phyloP scores from a whole-genome alignment of 2,797 vertebrate species.

The Rhyacichthys aspro region DNA sequence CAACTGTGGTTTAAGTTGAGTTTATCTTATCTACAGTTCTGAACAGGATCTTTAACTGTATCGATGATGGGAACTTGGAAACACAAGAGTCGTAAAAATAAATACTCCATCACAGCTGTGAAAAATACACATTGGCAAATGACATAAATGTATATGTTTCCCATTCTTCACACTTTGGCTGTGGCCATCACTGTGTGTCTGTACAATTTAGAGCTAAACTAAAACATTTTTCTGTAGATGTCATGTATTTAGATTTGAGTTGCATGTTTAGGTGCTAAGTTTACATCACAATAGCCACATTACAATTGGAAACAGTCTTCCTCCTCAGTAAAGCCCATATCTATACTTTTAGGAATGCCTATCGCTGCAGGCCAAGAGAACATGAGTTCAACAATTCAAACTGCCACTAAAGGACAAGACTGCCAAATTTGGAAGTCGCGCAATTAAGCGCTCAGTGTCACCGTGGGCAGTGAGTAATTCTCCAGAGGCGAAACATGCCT shows the following conservation, averaged over 20 bases:
- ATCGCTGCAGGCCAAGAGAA: constrained; percentile 54
- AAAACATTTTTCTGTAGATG: constrained; percentile 13
- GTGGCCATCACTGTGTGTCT: constrained; percentile 21
- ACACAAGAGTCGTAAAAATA: constrained; percentile 69
- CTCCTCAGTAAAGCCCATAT: constrained; percentile 36
- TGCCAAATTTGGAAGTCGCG: constrained; percentile 69
- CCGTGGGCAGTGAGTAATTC: constrained; percentile 62
- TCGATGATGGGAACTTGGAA: constrained; percentile 61
- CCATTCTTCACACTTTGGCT: constrained; percentile 59
- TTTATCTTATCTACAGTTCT: too few relatives aligned
- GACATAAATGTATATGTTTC: constrained; percentile 53
- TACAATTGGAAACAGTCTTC: constrained; percentile 52
- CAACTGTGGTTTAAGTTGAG: too few relatives aligned
- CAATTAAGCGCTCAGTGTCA: constrained; percentile 76
- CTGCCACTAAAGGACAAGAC: constrained; percentile 62
- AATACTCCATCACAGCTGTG: constrained; percentile 67
- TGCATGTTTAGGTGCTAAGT: constrained; percentile 30
- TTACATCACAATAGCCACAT: constrained; percentile 41
- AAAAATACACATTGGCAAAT: constrained; percentile 50
- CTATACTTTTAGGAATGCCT: constrained; percentile 63
- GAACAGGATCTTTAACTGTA: constrained; percentile 18
- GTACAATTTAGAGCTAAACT: constrained; percentile 23
- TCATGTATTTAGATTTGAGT: constrained; percentile 28
- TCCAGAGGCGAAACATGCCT: constrained; percentile 71
- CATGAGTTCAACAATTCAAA: constrained; percentile 65